A percentile compares a stretch with the other conserved stretches of the same genome.
Evolutionary conservation across 2,888 invertebrate species (phyloP).

Genomic region (Dolomedes plantarius): DNA sequence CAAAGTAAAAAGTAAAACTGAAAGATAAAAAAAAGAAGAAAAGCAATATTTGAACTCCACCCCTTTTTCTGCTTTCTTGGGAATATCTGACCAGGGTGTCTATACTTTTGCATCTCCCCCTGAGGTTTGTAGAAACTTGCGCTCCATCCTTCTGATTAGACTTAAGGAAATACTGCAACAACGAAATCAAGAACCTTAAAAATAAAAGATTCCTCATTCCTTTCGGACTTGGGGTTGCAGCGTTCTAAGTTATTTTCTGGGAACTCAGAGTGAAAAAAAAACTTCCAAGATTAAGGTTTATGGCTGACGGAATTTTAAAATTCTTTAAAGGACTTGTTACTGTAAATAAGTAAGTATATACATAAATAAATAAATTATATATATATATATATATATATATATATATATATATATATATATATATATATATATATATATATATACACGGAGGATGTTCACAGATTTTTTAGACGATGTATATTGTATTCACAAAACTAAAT

Average conservation of each 20-base stretch:
- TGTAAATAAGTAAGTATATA: too few species aligned
- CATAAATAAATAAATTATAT: too few species aligned
- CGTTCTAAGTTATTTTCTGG: constrained; percentile 55
- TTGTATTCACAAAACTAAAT: too few species aligned
- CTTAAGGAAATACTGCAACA: constrained; percentile 46
- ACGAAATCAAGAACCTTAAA: constrained; percentile 40
- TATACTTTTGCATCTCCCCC: constrained; percentile 14
- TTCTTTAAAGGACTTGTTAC: too few species aligned
- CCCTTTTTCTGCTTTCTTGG: constrained; percentile 24
- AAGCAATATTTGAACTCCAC: constrained; percentile 61
- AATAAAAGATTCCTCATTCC: not conserved
- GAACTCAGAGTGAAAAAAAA: not conserved
- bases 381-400: too few species aligned
- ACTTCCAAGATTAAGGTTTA: too few species aligned
- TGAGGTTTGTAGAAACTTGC: constrained; percentile 43
- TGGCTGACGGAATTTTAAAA: too few species aligned
- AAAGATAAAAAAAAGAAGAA: too few species aligned
- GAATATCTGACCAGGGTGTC: constrained; percentile 29
- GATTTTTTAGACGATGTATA: too few species aligned
- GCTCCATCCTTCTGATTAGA: constrained; percentile 58
- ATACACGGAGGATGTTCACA: too few species aligned
- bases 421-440: too few species aligned
- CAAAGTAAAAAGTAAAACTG: constrained; percentile 17
- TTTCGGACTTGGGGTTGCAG: constrained; percentile 21
- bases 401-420: too few species aligned